These are phyloP conservation scores for Acanthosepion esculentum DNA, from an alignment of 2,888 invertebrate genomes.

Conservation along the genomic window DNA sequence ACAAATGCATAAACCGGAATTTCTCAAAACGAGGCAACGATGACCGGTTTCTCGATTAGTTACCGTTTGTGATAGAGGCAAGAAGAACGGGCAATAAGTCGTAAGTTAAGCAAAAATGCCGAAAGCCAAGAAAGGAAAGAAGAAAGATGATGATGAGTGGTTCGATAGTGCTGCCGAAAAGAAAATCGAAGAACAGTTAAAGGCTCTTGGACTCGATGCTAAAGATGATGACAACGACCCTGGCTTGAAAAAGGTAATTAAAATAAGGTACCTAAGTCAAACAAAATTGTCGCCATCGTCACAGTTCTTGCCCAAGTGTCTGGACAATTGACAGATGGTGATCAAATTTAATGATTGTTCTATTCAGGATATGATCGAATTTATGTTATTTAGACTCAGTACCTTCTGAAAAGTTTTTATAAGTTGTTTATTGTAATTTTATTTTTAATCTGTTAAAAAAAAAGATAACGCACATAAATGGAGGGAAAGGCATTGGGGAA, in stretches of 20 bases:
- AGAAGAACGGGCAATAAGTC: conserved; percentile 34
- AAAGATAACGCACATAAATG: background rate
- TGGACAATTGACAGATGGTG: background rate
- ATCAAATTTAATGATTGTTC: background rate
- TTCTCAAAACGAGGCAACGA: background rate
- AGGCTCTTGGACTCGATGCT: conserved; percentile 57
- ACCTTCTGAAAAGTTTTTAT: background rate
- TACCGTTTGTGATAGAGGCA: background rate
- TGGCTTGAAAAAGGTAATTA: conserved; percentile 53
- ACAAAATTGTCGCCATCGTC: background rate
- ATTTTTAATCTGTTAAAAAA: background rate
- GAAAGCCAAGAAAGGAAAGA: conserved; percentile 61
- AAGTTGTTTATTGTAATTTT: background rate
- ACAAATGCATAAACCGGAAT: background rate
- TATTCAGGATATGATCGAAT: background rate
- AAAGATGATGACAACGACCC: conserved; percentile 51
- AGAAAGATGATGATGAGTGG: conserved; percentile 62
- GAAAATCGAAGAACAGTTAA: conserved; percentile 62
- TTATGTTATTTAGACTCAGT: background rate
- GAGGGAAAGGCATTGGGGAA: background rate
- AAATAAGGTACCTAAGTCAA: background rate
- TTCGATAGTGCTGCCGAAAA: conserved; percentile 59
- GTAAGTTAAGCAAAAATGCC: conserved; percentile 59
- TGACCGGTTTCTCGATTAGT: conserved; percentile 4
- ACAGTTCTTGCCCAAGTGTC: background rate